Percentiles rank a stretch among this genome's conserved stretches.
These are phyloP conservation scores for Acrocyrtus sp. DNA, from an alignment of 2,888 invertebrate species.

Conservation along the genomic window DNA sequence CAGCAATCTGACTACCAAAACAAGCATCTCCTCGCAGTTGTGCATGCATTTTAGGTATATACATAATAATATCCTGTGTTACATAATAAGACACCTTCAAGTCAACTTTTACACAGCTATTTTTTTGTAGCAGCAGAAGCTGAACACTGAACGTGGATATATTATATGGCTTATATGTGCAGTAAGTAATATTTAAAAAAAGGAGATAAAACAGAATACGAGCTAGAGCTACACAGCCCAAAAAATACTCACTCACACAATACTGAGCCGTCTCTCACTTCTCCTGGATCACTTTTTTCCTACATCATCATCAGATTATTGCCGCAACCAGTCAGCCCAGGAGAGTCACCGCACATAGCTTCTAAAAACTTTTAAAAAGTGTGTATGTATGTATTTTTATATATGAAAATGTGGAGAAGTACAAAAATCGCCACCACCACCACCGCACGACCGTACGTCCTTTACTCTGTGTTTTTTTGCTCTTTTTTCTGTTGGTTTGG, in stretches of 20 bases:
- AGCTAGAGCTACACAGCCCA: neutral
- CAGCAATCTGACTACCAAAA: neutral
- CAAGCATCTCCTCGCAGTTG: neutral
- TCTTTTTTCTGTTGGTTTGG: conserved; percentile 1
- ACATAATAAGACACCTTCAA: neutral
- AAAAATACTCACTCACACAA: neutral
- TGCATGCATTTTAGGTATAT: neutral
- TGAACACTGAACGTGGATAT: neutral
- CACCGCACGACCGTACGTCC: conserved; percentile 39
- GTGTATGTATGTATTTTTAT: too few species aligned
- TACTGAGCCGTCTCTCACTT: conserved; percentile 13
- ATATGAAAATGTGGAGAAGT: too few species aligned
- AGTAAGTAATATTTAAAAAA: neutral
- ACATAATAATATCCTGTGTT: neutral
- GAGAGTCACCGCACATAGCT: neutral
- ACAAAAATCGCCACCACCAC: neutral
- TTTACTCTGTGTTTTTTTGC: conserved; percentile 21
- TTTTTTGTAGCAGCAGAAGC: neutral
- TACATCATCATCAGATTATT: conserved; percentile 39
- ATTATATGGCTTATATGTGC: too few species aligned
- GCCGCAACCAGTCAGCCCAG: neutral
- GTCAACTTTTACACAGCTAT: neutral
- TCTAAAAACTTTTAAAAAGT: too few species aligned
- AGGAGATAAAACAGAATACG: neutral
- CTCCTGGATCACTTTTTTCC: conserved; percentile 48